These are phyloP conservation scores for Lagorchestes hirsutus DNA, from an alignment of 2,797 vertebrate genomes.

Conservation along the genomic window DNA sequence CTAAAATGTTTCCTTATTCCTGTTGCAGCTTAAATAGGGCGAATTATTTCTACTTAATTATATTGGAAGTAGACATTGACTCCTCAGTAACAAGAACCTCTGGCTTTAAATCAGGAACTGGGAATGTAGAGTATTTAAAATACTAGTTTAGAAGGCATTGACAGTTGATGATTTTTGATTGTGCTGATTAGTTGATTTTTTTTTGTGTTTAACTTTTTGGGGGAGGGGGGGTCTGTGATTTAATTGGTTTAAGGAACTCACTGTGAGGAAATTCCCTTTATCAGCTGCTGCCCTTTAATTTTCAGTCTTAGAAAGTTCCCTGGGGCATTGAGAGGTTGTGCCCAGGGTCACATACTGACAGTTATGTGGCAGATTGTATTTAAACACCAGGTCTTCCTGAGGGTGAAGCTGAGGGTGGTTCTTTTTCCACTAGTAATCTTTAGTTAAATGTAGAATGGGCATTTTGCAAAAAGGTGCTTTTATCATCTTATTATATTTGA, in stretches of 20 bases:
- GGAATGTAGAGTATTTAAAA: background rate
- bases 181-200: background rate
- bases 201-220: background rate
- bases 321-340: background rate
- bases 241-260: background rate
- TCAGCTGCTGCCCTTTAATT: background rate
- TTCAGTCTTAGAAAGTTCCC: background rate
- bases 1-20: background rate
- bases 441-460: background rate
- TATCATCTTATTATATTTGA: background rate
- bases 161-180: background rate
- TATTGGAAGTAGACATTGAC: background rate
- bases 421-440: background rate
- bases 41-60: background rate
- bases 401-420: background rate
- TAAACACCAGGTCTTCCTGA: background rate
- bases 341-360: background rate
- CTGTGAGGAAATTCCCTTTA: background rate
- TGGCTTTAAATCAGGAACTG: background rate
- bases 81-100: background rate
- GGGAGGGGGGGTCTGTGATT: background rate
- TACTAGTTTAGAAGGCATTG: background rate
- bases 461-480: background rate
- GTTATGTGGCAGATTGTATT: background rate
- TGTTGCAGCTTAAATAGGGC: background rate